phyloP scores from a whole-genome alignment of 2,113 vertebrate genomes.

The Eonycteris spelaea region DNA sequence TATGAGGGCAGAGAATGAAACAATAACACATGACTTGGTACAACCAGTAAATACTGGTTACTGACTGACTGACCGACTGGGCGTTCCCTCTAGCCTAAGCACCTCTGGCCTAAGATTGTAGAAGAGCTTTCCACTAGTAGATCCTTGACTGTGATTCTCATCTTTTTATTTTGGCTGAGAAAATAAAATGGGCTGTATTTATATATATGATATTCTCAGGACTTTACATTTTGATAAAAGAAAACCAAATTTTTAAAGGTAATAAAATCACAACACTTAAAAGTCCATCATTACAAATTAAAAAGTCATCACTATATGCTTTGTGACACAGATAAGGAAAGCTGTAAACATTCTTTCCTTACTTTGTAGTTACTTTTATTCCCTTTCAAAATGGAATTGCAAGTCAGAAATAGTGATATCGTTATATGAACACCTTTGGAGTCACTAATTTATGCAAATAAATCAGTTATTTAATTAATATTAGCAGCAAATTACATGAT shows the following conservation, averaged over 20 bases:
- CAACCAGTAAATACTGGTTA: not conserved
- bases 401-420: not conserved
- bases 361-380: not conserved
- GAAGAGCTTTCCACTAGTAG: not conserved
- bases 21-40: not conserved
- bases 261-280: not conserved
- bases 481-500: not conserved
- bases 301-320: not conserved
- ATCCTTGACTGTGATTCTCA: not conserved
- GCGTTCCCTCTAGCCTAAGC: not conserved
- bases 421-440: not conserved
- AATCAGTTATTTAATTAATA: conserved; percentile 2
- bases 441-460: conserved; percentile 11
- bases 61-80: not conserved
- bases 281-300: not conserved
- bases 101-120: not conserved
- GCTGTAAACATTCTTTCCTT: not conserved
- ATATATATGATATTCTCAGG: not conserved
- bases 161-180: not conserved
- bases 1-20: not conserved
- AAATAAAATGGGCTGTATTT: not conserved
- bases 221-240: not conserved
- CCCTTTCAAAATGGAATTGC: not conserved
- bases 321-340: not conserved
- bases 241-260: not conserved